Base-by-base conservation (phyloP, 2,888 invertebrate genomes). In the Drosophila pegasa region DNA sequence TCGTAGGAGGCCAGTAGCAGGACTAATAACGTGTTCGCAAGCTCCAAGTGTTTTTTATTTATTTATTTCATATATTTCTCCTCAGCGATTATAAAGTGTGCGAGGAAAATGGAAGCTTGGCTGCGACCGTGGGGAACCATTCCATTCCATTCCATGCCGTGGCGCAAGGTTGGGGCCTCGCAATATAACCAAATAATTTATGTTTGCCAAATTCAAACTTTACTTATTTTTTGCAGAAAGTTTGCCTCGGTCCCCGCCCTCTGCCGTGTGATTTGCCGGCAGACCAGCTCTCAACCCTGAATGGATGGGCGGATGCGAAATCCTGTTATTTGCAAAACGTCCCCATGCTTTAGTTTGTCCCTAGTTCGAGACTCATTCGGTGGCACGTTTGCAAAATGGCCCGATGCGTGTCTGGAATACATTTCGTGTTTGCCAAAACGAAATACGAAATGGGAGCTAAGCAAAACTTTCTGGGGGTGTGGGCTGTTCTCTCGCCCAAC, bases 371-470 rank as follows among this genome's bases (percentile, higher is more conserved):
- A 55, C 82, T 87, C 82, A 90, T 90, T 89, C 82, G 79, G 82
- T 88, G 87, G 89, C 91, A 91, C 91, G 91, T 91, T 91, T 90
- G 86, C 88, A 91, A 91, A 90, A 91, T 91, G 91, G 90, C 89
- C 74, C 76, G 74, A 89, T 91, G 91, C 91, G 91, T 91, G 91
- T 89, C 80, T 87, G 65, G 91, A 91, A 91, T 91, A 91, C 89
- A 89, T 91, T 91, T 75, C 80, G 68, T 80, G 73, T 81, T 87
- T 86, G 83, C 80, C 83, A 79, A 87, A 78, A 69, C 47, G 65
- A 69, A 80, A 75, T 61, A 69, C 47, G 65, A 69, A 80, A 75
- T 61, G 58, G 73, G 69, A 56, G 64, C 58, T 51, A 57, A 67
- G 63, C 66, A 70, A 78, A 78, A 78, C 51, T 66, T 66, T 63